These are phyloP conservation scores for Luidia sarsii DNA, from an alignment of 53 echinoderm and acorn worm species.

Conservation along the genomic window DNA sequence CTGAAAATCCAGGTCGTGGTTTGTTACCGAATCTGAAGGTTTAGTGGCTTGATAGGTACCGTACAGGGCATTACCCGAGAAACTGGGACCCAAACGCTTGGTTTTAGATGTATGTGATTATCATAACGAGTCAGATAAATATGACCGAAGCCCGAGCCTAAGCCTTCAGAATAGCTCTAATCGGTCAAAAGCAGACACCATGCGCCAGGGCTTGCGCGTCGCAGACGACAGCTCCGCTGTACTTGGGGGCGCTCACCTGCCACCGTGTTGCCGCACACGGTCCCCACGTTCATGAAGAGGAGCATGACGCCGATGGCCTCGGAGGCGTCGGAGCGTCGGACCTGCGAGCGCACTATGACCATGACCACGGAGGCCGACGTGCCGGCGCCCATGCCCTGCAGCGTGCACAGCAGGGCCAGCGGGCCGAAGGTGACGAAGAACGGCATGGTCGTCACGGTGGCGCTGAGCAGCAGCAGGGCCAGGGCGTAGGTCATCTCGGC, in stretches of 20 bases:
- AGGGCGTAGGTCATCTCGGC: constrained; percentile 14
- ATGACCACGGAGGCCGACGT: background rate
- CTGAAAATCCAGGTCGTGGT: too few relatives aligned
- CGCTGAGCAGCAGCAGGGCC: background rate
- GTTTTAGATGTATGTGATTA: too few relatives aligned
- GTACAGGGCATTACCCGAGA: too few relatives aligned
- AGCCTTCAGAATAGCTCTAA: too few relatives aligned
- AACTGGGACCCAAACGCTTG: too few relatives aligned
- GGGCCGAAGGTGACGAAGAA: background rate
- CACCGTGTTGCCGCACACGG: background rate
- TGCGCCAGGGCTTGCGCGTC: too few relatives aligned
- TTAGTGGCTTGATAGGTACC: too few relatives aligned
- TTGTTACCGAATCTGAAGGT: too few relatives aligned
- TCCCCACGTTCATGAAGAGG: background rate
- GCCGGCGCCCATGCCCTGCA: background rate
- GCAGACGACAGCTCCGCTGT: too few relatives aligned
- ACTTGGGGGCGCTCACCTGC: constrained; percentile 2
- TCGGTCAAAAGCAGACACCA: too few relatives aligned
- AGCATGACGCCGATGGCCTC: constrained; percentile 3
- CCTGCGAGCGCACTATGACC: constrained; percentile 5
- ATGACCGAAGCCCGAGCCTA: too few relatives aligned
- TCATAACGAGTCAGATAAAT: too few relatives aligned
- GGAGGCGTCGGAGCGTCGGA: background rate
- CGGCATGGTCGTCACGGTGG: background rate
- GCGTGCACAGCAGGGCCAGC: background rate